Conservation (phyloP, 2,797 vertebrate species). For the Enteromius unitaeniatus region DNA sequence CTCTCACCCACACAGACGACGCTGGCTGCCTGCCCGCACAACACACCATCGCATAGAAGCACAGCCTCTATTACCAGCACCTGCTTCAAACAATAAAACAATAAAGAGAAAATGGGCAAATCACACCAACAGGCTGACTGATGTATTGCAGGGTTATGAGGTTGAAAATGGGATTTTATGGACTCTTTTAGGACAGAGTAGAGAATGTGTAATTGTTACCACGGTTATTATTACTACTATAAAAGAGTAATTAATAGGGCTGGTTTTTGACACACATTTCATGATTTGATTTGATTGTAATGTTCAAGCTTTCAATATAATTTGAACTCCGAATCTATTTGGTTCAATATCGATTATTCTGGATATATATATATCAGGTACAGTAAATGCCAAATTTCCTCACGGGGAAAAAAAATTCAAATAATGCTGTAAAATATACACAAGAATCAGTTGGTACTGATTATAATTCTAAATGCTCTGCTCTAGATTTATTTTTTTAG, state of each 20-base stretch:
- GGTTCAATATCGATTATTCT: background rate
- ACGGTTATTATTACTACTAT: background rate
- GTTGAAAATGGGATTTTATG: background rate
- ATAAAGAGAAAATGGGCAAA: constrained; percentile 37
- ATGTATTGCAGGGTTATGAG: constrained; percentile 9
- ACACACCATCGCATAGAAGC: constrained; percentile 40
- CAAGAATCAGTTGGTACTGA: background rate
- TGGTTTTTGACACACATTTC: too few relatives aligned
- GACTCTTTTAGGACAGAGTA: background rate
- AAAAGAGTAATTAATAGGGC: background rate
- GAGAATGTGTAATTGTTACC: background rate
- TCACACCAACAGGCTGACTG: constrained; percentile 19
- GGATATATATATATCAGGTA: background rate
- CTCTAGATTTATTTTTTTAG: too few relatives aligned
- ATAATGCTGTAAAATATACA: background rate
- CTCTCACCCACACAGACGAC: constrained; percentile 50
- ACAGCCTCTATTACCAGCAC: constrained; percentile 43
- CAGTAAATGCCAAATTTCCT: background rate
- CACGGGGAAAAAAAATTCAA: background rate
- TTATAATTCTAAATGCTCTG: background rate
- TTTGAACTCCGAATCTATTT: background rate
- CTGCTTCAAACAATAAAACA: constrained; percentile 54
- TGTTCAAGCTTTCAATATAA: background rate
- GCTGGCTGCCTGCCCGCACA: constrained; percentile 57
- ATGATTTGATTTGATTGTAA: too few relatives aligned